Evolutionary conservation across 1,140 invertebrate genomes (phyloP).

Genomic region (Aphis craccivora): DNA sequence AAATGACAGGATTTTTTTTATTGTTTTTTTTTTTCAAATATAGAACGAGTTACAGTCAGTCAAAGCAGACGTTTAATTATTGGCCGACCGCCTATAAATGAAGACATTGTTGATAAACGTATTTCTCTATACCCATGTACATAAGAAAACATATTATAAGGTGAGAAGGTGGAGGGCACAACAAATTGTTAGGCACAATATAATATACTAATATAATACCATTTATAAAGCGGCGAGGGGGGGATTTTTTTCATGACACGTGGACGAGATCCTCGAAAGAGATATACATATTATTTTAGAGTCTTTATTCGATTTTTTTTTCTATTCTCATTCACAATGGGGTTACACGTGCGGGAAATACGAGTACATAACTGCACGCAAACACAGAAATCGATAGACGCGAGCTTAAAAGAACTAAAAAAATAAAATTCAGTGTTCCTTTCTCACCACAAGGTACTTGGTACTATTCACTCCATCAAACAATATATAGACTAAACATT

Average conservation of each 20-base stretch:
- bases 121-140: slow-evolving; percentile 47
- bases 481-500: not conserved
- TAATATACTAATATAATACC: not conserved
- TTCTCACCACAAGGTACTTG: not conserved
- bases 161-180: slow-evolving; percentile 56
- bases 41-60: slow-evolving; percentile 55
- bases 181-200: not conserved
- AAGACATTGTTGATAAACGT: slow-evolving; percentile 54
- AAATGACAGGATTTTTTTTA: slow-evolving; percentile 48
- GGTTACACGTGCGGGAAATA: slow-evolving; percentile 14
- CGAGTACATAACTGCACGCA: slow-evolving; percentile 15
- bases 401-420: slow-evolving; percentile 9
- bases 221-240: not conserved
- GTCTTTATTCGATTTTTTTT: slow-evolving; percentile 12
- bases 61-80: slow-evolving; percentile 57
- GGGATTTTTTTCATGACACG: not conserved
- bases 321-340: not conserved
- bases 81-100: slow-evolving; percentile 57
- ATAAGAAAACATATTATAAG: slow-evolving; percentile 50
- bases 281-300: not conserved
- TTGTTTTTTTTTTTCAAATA: slow-evolving; percentile 52
- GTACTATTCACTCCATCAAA: not conserved
- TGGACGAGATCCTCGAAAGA: not conserved
- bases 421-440: not conserved
- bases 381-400: not conserved